Evolutionary conservation across 2,797 vertebrate genomes (phyloP).

Genomic region (Chelonia mydas): DNA sequence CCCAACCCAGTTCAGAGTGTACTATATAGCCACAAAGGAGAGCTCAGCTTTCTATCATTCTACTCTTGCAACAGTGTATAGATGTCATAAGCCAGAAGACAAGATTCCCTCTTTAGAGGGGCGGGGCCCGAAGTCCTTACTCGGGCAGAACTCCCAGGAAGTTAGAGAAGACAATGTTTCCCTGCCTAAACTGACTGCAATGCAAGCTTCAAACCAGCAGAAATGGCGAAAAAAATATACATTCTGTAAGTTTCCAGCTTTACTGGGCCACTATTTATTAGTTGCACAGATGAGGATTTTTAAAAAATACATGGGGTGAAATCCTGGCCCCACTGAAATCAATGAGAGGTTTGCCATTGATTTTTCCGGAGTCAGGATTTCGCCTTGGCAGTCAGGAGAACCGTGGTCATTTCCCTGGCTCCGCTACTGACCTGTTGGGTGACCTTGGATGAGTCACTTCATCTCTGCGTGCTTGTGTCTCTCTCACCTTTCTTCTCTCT

Average conservation of each 20-base stretch:
- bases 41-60: neutral
- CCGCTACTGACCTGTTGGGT: neutral
- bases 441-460: neutral
- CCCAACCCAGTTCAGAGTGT: neutral
- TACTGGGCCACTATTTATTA: neutral
- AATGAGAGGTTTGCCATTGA: neutral
- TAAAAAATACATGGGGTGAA: neutral
- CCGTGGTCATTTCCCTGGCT: neutral
- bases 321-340: neutral
- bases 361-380: neutral
- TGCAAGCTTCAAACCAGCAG: neutral
- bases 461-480: neutral
- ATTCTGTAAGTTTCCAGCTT: neutral
- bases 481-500: neutral
- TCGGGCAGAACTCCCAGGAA: neutral
- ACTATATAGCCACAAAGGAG: neutral
- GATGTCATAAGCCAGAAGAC: neutral
- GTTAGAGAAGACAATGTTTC: neutral
- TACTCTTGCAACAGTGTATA: neutral
- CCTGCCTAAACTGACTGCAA: neutral
- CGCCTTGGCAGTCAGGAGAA: neutral
- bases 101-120: neutral
- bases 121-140: neutral
- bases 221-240: neutral
- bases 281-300: neutral